These are phyloP conservation scores for Cochlearius cochlearius DNA, from an alignment of 2,113 vertebrate genomes.

Conservation along the genomic window DNA sequence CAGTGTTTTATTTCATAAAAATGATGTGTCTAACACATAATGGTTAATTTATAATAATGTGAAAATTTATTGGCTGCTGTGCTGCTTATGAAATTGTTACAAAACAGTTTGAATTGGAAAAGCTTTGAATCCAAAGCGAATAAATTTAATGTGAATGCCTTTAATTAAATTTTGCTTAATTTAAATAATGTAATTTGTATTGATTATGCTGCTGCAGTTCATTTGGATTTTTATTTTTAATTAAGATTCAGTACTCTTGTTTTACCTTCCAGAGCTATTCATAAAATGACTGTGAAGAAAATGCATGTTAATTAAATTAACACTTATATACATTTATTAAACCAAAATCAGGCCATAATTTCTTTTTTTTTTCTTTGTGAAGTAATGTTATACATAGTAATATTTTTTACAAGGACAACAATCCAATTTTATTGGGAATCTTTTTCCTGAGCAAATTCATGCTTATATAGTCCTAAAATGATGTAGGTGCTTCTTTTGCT, in stretches of 20 bases:
- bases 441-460: not conserved
- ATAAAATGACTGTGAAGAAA: slow-evolving; percentile 28
- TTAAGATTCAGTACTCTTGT: slow-evolving; percentile 48
- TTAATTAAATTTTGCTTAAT: slow-evolving; percentile 60
- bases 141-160: slow-evolving; percentile 4
- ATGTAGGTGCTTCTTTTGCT: not conserved
- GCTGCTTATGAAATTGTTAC: slow-evolving; percentile 15
- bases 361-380: not conserved
- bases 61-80: slow-evolving; percentile 30
- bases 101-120: slow-evolving; percentile 35
- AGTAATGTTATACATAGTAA: not conserved
- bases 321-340: not conserved
- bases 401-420: not conserved
- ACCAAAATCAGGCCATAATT: not conserved
- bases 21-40: not conserved
- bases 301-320: slow-evolving; percentile 40
- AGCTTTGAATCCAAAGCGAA: slow-evolving; percentile 21
- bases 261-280: slow-evolving; percentile 51
- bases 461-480: not conserved
- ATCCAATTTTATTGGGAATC: not conserved
- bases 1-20: slow-evolving; percentile 18
- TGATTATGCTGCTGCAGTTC: slow-evolving; percentile 49
- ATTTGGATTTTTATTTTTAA: slow-evolving; percentile 57
- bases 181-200: slow-evolving; percentile 64
- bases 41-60: slow-evolving; percentile 32